These are phyloP conservation scores for Ormyrus labotus DNA, from an alignment of 2,888 invertebrate genomes.

Conservation along the genomic window DNA sequence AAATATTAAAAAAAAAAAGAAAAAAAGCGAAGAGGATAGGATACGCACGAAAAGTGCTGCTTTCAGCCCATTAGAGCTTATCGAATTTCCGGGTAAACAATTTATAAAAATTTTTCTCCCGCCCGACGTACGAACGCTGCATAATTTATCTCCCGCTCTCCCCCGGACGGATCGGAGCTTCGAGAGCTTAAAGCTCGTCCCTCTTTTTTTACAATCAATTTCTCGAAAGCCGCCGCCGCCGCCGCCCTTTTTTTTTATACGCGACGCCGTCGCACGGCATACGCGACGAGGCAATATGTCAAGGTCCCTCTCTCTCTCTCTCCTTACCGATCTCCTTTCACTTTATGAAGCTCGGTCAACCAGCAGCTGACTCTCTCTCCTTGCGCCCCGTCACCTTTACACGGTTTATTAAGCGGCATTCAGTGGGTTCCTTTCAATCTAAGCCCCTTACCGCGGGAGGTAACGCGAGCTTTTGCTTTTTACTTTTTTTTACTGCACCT, in stretches of 20 bases:
- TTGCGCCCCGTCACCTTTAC: not conserved
- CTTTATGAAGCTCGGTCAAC: slow-evolving; percentile 40
- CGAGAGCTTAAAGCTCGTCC: slow-evolving; percentile 10
- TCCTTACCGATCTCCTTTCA: slow-evolving; percentile 46
- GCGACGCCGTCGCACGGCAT: slow-evolving; percentile 46
- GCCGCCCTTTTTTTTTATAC: slow-evolving; percentile 21
- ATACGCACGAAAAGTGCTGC: not conserved
- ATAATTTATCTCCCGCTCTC: slow-evolving; percentile 38
- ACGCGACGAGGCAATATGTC: slow-evolving; percentile 52
- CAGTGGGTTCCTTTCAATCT: not conserved
- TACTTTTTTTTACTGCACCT: too few species aligned
- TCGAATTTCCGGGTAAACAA: slow-evolving; percentile 40
- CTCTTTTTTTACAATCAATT: slow-evolving; percentile 47
- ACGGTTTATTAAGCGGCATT: slow-evolving; percentile 25
- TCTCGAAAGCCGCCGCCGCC: slow-evolving; percentile 22
- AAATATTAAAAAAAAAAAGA: not conserved
- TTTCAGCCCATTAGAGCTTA: not conserved
- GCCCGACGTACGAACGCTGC: not conserved
- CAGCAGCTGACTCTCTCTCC: not conserved
- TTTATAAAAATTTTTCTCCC: slow-evolving; percentile 41
- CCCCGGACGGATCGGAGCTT: slow-evolving; percentile 1
- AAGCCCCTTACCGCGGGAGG: too few species aligned
- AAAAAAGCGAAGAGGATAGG: not conserved
- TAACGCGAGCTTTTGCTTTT: too few species aligned
- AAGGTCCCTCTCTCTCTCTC: slow-evolving; percentile 28